Percentiles rank a stretch among this genome's conserved stretches.
phyloP scores from a whole-genome alignment of 2,888 invertebrate species.

The Panorpa germanica region DNA sequence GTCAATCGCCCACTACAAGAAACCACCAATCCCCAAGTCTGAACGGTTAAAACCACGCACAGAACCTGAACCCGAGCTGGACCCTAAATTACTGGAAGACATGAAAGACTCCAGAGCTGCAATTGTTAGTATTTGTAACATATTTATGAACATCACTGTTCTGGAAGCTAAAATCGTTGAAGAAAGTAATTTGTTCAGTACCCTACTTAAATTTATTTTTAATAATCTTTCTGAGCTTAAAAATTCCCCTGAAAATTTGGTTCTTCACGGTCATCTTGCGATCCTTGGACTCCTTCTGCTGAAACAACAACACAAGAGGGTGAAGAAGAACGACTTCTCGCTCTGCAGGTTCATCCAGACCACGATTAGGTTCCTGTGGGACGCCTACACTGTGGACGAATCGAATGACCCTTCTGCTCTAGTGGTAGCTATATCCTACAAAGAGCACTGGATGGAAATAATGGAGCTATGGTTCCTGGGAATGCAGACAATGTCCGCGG shows the following conservation, averaged over 20 bases:
- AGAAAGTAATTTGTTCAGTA: constrained; percentile 55
- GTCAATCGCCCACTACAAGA: constrained; percentile 71
- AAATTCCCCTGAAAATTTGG: constrained; percentile 64
- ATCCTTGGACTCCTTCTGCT: constrained; percentile 64
- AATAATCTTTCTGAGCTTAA: constrained; percentile 71
- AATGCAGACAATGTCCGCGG: constrained; percentile 79
- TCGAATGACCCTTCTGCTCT: constrained; percentile 65
- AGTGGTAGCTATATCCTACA: constrained; percentile 70
- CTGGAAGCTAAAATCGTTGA: constrained; percentile 70
- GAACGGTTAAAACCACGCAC: constrained; percentile 57
- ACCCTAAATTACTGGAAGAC: constrained; percentile 53
- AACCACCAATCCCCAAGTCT: constrained; percentile 61
- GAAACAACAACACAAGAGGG: constrained; percentile 64
- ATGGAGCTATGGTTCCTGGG: constrained; percentile 86
- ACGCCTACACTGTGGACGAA: constrained; percentile 79
- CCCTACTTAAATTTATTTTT: constrained; percentile 67
- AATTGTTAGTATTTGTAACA: constrained; percentile 76
- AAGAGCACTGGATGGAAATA: constrained; percentile 75
- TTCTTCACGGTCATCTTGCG: constrained; percentile 68
- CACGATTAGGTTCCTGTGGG: constrained; percentile 81
- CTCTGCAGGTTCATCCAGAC: constrained; percentile 79
- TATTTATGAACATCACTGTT: constrained; percentile 83
- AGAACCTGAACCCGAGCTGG: constrained; percentile 56
- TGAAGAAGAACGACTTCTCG: constrained; percentile 75
- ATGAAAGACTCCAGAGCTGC: constrained; percentile 73